A percentile compares a stretch with the other conserved stretches of the same genome.
These are phyloP conservation scores for Psix sp. DNA, from an alignment of 1,140 invertebrate species.

Conservation along the genomic window DNA sequence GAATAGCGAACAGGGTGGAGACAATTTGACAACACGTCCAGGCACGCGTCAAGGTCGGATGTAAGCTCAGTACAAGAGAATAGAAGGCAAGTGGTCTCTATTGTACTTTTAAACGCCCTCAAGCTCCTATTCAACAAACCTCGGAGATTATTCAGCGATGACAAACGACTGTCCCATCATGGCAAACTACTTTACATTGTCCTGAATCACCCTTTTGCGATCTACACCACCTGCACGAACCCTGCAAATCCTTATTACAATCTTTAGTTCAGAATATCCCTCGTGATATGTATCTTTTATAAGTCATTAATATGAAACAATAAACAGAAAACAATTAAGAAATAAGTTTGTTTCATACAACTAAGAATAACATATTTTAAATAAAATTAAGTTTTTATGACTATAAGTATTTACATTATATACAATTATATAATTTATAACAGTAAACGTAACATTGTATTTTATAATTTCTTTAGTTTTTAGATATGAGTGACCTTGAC, in stretches of 20 bases:
- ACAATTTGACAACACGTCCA: conserved; percentile 46
- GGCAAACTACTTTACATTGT: conserved; percentile 53
- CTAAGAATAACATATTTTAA: too few relatives aligned
- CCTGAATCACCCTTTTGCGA: conserved; percentile 17
- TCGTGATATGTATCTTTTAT: conserved; percentile 12
- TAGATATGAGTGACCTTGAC: too few relatives aligned
- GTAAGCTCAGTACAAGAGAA: conserved; percentile 57
- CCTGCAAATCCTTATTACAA: conserved; percentile 4
- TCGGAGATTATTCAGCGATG: conserved; percentile 70
- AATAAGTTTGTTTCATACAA: background rate
- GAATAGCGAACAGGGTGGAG: conserved; percentile 34
- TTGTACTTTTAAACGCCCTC: conserved; percentile 71
- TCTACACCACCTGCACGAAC: conserved; percentile 18
- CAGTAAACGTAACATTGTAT: too few relatives aligned
- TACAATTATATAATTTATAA: too few relatives aligned
- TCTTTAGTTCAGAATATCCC: conserved; percentile 25
- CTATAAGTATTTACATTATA: too few relatives aligned
- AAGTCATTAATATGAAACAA: background rate
- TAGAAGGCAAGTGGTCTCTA: conserved; percentile 69
- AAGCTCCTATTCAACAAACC: conserved; percentile 58
- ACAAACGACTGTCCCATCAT: conserved; percentile 67
- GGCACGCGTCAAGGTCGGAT: conserved; percentile 40
- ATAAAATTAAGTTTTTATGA: too few relatives aligned
- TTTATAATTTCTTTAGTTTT: too few relatives aligned
- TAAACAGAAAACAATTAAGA: background rate